Conservation (phyloP, 2,797 vertebrate genomes). For the Macropodus opercularis region DNA sequence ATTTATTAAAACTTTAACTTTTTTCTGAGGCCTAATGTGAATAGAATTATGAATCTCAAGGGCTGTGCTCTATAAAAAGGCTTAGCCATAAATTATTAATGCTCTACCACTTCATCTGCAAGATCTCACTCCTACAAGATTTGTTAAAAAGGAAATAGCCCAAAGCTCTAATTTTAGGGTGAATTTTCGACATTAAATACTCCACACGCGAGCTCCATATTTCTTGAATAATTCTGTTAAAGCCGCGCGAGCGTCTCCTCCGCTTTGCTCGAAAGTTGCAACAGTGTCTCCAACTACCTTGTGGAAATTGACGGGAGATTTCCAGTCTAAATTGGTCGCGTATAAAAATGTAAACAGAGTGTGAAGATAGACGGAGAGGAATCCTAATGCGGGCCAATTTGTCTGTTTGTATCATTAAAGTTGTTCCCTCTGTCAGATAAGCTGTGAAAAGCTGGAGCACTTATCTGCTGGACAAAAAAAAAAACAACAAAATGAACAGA, state of each 20-base stretch:
- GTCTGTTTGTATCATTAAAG: slow-evolving; percentile 65
- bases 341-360: slow-evolving; percentile 56
- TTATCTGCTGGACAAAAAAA: slow-evolving; percentile 36
- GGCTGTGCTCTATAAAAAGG: slow-evolving; percentile 83
- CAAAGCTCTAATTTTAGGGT: slow-evolving; percentile 78
- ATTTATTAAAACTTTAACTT: slow-evolving; percentile 83
- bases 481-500: slow-evolving; percentile 18
- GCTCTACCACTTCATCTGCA: slow-evolving; percentile 77
- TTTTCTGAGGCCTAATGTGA: slow-evolving; percentile 76
- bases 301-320: slow-evolving; percentile 30
- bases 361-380: slow-evolving; percentile 33
- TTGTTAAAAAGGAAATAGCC: slow-evolving; percentile 77
- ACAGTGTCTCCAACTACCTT: slow-evolving; percentile 20
- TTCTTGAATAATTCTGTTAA: slow-evolving; percentile 55
- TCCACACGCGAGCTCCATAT: slow-evolving; percentile 47
- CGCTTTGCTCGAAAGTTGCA: slow-evolving; percentile 23
- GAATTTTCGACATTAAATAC: slow-evolving; percentile 71
- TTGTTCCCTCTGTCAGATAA: slow-evolving; percentile 55
- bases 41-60: slow-evolving; percentile 81
- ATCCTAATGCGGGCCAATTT: slow-evolving; percentile 51
- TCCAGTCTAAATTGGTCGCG: slow-evolving; percentile 40
- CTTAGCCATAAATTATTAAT: slow-evolving; percentile 81
- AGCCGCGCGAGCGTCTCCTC: slow-evolving; percentile 42
- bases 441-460: slow-evolving; percentile 32
- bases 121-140: slow-evolving; percentile 75